Evolutionary conservation across 2,113 vertebrate species (phyloP), one percentile per base, ranked within the genome.

Genomic region (Peromyscus polionotus): DNA sequence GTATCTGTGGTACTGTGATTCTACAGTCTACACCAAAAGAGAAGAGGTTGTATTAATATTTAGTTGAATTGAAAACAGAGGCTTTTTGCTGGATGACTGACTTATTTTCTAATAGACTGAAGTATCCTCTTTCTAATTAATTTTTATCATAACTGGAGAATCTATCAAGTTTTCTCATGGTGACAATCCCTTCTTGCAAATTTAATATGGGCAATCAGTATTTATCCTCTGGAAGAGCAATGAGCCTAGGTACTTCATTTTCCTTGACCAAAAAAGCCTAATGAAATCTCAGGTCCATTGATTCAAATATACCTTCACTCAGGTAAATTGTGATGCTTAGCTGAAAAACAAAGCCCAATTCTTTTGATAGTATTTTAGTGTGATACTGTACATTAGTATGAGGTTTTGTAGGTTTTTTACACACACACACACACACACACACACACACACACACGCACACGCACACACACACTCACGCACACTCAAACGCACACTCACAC

Each of bases 301-400:
- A 75, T 81, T 94, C 80, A 68, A 95, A 88, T 2, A n/a, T 12
- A 42, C 6, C 6, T 95, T 61, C 76, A 9, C 42, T n/a, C 26
- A 65, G 61, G 83, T 84, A 80, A 89, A 85, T 12, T 86, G 45
- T 39, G 36, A 92, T 16, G 17, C 13, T n/a, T 73, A 65, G 28
- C 2, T 75, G 68, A 76, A 88, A 94, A 90, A 63, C 88, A 61
- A 94, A 70, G 16, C 0, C 7, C 22, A 39, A 68, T 28, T 95
- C 70, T 93, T 88, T 73, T 36, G 36, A 72, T 67, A 89, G 85
- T 26, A 89, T 90, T 91, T 94, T 87, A 73, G 91, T 92, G 91
- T 93, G 31, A 63, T 90, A 79, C 9, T 75, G 3, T 45, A 96
- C 0, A 70, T 59, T 63, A 77, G 36, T 87, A 79, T 97, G 36